Percentiles rank a stretch among this genome's conserved stretches.
These are phyloP conservation scores for Saccostrea echinata DNA, from an alignment of 1,140 invertebrate species.

Conservation along the genomic window DNA sequence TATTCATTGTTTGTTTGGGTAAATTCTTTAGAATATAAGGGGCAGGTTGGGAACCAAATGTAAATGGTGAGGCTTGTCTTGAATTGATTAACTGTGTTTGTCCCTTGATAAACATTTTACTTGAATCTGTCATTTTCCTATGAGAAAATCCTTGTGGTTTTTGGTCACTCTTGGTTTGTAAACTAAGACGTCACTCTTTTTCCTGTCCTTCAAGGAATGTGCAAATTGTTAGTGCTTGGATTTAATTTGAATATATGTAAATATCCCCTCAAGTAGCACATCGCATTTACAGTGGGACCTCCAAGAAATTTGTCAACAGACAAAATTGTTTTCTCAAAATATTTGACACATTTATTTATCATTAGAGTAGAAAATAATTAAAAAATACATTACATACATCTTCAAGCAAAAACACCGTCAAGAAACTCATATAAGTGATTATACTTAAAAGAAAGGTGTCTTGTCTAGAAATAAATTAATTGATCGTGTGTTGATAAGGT, in stretches of 20 bases:
- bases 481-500: constrained; percentile 24
- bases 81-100: constrained; percentile 22
- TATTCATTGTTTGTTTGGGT: constrained; percentile 30
- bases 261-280: constrained; percentile 19
- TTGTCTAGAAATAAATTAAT: constrained; percentile 23
- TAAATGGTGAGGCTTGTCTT: neutral
- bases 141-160: constrained; percentile 33
- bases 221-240: constrained; percentile 26
- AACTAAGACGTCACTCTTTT: constrained; percentile 22
- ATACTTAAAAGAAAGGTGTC: constrained; percentile 25
- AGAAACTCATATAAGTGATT: constrained; percentile 11
- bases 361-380: constrained; percentile 24
- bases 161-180: constrained; percentile 11
- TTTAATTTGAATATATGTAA: constrained; percentile 28
- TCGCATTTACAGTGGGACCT: neutral
- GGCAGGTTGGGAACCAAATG: neutral
- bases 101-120: constrained; percentile 21
- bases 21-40: constrained; percentile 19
- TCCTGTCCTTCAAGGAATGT: constrained; percentile 38
- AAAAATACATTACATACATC: constrained; percentile 26
- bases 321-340: constrained; percentile 27
- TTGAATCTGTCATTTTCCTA: constrained; percentile 21
- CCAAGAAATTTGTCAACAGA: constrained; percentile 17
- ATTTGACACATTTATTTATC: constrained; percentile 26
- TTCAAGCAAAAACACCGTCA: constrained; percentile 18